phyloP scores from a whole-genome alignment of 2,113 vertebrate species.

The Spea multiplicata region DNA sequence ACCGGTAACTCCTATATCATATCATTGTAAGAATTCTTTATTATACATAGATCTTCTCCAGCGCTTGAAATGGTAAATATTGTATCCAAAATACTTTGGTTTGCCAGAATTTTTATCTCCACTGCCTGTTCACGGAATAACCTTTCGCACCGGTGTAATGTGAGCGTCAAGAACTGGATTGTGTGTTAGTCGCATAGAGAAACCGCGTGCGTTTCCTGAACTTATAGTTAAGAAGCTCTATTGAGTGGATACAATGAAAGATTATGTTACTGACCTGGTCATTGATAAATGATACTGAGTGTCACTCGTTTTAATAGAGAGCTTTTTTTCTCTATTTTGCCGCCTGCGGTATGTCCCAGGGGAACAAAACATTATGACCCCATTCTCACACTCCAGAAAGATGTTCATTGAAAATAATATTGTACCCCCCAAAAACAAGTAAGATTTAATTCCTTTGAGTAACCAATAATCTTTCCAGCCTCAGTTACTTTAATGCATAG shows the following conservation, averaged over 20 bases:
- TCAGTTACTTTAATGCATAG: not conserved
- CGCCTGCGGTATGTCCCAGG: constrained; percentile 4
- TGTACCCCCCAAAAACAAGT: not conserved
- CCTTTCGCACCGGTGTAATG: not conserved
- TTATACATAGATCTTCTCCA: too few species aligned
- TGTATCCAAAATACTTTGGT: too few species aligned
- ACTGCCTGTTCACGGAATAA: not conserved
- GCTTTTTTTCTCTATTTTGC: not conserved
- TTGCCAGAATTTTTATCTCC: not conserved
- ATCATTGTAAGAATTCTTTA: too few species aligned
- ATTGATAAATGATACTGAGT: not conserved
- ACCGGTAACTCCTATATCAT: too few species aligned
- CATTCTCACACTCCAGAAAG: constrained; percentile 3
- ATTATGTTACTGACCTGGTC: not conserved
- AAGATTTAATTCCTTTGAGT: not conserved
- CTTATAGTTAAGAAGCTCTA: not conserved
- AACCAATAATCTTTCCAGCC: too few species aligned
- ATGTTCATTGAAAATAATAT: not conserved
- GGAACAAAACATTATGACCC: not conserved
- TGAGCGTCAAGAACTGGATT: not conserved
- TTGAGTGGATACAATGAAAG: not conserved
- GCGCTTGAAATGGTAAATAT: too few species aligned
- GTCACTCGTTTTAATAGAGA: not conserved
- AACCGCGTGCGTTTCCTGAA: too few species aligned
- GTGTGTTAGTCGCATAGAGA: not conserved